These are phyloP conservation scores for Heliconius aoede DNA, from an alignment of 2,888 invertebrate species.

Conservation along the genomic window DNA sequence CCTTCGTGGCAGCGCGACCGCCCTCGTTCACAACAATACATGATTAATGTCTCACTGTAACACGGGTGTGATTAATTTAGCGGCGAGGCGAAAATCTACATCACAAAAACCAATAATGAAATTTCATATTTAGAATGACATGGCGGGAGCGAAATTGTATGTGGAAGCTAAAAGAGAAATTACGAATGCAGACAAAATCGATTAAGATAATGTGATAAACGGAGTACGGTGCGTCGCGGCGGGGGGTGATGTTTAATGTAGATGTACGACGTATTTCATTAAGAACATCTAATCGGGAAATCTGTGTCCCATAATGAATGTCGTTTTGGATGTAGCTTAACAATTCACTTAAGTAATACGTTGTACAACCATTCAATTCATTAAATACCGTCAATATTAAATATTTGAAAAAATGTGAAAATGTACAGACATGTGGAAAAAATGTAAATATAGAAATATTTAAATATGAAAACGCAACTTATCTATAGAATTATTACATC, in stretches of 20 bases:
- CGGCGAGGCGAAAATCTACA: constrained; percentile 56
- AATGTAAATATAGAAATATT: not conserved
- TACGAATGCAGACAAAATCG: constrained; percentile 66
- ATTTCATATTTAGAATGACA: constrained; percentile 52
- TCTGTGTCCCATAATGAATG: constrained; percentile 48
- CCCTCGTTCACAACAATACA: constrained; percentile 57
- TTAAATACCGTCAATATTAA: not conserved
- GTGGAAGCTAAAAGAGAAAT: constrained; percentile 55
- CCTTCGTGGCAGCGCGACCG: constrained; percentile 47
- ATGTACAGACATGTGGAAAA: not conserved
- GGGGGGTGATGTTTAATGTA: constrained; percentile 79
- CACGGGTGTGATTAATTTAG: constrained; percentile 70
- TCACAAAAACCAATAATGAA: constrained; percentile 57
- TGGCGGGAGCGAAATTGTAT: constrained; percentile 18
- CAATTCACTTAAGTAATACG: constrained; percentile 38
- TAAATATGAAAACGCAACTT: not conserved
- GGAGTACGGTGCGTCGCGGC: constrained; percentile 68
- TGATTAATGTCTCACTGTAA: constrained; percentile 69
- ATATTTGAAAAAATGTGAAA: not conserved
- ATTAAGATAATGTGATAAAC: constrained; percentile 75
- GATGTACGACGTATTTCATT: constrained; percentile 63
- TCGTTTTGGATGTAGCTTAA: constrained; percentile 45
- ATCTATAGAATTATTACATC: not conserved
- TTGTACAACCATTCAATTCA: too few relatives aligned
- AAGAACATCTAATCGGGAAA: constrained; percentile 62